Evolutionary conservation across 2,888 invertebrate species (phyloP).

Genomic region (Ametastegia equiseti): DNA sequence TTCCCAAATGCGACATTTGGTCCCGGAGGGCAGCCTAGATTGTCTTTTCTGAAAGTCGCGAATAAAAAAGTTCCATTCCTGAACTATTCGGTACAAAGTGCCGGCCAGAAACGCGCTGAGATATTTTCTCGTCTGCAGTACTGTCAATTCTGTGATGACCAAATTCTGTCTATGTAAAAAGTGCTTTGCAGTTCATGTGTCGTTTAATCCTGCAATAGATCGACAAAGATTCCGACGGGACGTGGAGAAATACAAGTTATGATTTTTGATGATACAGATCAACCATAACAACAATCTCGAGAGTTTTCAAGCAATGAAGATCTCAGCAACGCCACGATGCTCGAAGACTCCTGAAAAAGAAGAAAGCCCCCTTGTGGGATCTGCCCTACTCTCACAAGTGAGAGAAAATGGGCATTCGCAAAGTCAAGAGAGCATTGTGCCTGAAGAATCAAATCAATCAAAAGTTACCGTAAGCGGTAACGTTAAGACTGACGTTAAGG

Average conservation of each 20-base stretch:
- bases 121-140: background rate
- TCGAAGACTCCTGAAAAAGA: slow-evolving; percentile 63
- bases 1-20: background rate
- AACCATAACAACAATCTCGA: slow-evolving; percentile 68
- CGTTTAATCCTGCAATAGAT: background rate
- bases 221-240: background rate
- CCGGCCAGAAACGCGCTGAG: background rate
- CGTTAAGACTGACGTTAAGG: slow-evolving; percentile 65
- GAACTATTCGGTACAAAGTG: background rate
- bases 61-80: background rate
- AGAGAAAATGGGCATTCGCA: slow-evolving; percentile 23
- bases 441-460: slow-evolving; percentile 57
- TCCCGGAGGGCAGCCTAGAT: background rate
- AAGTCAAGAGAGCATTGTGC: background rate
- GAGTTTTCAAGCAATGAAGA: slow-evolving; percentile 70
- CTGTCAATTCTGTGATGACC: background rate
- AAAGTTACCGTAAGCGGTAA: slow-evolving; percentile 65
- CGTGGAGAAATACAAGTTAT: background rate
- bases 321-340: slow-evolving; percentile 69
- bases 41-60: background rate
- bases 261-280: slow-evolving; percentile 58
- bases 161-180: too few relatives aligned
- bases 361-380: slow-evolving; percentile 66
- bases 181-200: background rate
- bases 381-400: slow-evolving; percentile 50